Evolutionary conservation across 2,113 vertebrate genomes (phyloP).

Genomic region (Cyprinodon tularosa): DNA sequence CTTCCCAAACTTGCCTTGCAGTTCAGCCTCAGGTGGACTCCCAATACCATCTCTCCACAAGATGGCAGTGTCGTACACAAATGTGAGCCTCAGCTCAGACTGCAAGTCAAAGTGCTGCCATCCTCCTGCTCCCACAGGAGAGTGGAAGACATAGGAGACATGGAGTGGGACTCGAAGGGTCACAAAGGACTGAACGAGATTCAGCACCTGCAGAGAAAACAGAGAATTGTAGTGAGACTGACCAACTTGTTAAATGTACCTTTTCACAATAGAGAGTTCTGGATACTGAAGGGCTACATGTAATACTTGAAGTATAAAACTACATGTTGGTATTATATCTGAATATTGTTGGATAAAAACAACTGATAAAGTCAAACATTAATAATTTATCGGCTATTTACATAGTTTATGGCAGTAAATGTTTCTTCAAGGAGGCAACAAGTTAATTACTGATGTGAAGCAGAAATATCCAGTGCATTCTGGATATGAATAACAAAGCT

Average conservation of each 20-base stretch:
- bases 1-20: conserved; percentile 82
- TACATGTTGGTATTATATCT: background rate
- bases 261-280: too few relatives aligned
- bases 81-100: conserved; percentile 93
- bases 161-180: conserved; percentile 93
- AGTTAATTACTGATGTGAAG: background rate
- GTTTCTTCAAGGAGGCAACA: background rate
- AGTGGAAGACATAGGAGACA: conserved; percentile 95
- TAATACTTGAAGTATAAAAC: background rate
- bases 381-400: background rate
- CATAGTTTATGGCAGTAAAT: background rate
- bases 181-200: conserved; percentile 95
- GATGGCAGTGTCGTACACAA: conserved; percentile 99
- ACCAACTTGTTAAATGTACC: background rate
- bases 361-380: background rate
- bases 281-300: background rate
- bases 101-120: conserved; percentile 97
- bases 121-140: conserved; percentile 87
- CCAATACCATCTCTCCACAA: conserved; percentile 93
- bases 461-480: conserved; percentile 1
- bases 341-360: background rate
- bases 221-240: background rate
- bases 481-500: background rate
- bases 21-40: conserved; percentile 90
- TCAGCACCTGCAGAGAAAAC: conserved; percentile 84